Base-by-base conservation (phyloP, 2,888 invertebrate species). In the Cylindroiulus punctatus region DNA sequence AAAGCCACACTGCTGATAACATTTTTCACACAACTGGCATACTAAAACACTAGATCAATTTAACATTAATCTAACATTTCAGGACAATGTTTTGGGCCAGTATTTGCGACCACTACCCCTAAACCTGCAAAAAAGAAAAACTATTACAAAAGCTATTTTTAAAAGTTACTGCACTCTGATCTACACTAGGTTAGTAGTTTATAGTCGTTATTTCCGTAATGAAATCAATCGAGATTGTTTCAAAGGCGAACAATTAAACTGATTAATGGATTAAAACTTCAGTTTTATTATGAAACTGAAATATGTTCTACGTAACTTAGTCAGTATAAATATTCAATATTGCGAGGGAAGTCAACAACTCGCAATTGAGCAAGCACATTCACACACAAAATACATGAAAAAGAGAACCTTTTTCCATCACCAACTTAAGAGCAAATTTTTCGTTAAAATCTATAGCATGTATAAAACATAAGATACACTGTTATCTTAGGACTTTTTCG, bases 71-170 rank as follows among this genome's bases (percentile, higher is more conserved):
- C 57, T 57, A 22, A 2, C 14, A 82, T 40, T 40, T 82, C 81
- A 42, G 22, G n/a, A 36, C 32, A 81, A 76, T 57, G 57, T 81
- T 36, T 87, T 87, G 44, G 42, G 84, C 84, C 87, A 86, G 82
- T 86, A 87, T 85, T 87, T 87, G 57, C 85, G 83, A 52, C 22
- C 57, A 85, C 86, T 87, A 82, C 87, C 87, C 17, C 86, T 85
- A 84, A 87, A 82, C 85, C 87, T 87, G 87, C 30, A 87, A 85
- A 85, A 83, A 65, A 86, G 83, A 82, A 82, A 86, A 32, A 26
- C 40, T 36, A 30, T 40, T 57, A 57, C 57, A 57, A 57, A 57
- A 57, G 22, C 10, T 22, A 19, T 57, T 57, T 57, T 57, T 22
- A 22, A n/a, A 22, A 22, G 22, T n/a, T 57, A 22, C 57, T n/a